phyloP scores from a whole-genome alignment of 2,797 vertebrate genomes.

The Bryconaethiops microstoma region DNA sequence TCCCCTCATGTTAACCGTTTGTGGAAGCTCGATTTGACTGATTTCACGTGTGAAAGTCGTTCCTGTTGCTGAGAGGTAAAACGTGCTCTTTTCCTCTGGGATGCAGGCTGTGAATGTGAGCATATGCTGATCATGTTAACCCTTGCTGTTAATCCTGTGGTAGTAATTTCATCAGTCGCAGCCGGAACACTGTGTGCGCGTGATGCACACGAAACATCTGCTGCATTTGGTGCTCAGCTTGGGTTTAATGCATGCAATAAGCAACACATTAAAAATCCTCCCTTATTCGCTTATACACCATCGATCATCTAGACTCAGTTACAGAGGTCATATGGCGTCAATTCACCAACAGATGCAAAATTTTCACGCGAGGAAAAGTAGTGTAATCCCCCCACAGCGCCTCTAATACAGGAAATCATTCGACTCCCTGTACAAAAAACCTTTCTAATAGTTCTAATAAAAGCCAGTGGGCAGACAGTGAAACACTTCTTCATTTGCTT shows the following conservation, averaged over 20 bases:
- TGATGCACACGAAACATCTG: neutral
- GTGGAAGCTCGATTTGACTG: neutral
- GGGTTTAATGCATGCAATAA: neutral
- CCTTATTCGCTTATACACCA: neutral
- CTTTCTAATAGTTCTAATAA: too few relatives aligned
- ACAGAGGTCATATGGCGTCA: neutral
- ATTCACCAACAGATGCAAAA: neutral
- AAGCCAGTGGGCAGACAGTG: too few relatives aligned
- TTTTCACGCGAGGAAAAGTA: neutral
- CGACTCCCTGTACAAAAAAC: too few relatives aligned
- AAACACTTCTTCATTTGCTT: too few relatives aligned
- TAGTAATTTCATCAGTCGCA: neutral
- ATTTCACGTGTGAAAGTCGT: neutral
- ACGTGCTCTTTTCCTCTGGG: neutral
- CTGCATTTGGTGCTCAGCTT: neutral
- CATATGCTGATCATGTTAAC: slow-evolving; percentile 25
- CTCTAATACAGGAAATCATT: too few relatives aligned
- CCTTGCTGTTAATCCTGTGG: slow-evolving; percentile 29
- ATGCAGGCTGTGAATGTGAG: neutral
- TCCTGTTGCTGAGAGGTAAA: neutral
- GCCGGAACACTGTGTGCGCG: neutral
- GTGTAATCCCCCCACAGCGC: neutral
- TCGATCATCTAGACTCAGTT: neutral
- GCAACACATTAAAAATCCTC: neutral
- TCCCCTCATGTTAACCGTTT: too few relatives aligned